Evolutionary conservation across 2,888 invertebrate species (phyloP), one percentile per base, ranked within the genome.

Genomic region (Heliconius aoede): DNA sequence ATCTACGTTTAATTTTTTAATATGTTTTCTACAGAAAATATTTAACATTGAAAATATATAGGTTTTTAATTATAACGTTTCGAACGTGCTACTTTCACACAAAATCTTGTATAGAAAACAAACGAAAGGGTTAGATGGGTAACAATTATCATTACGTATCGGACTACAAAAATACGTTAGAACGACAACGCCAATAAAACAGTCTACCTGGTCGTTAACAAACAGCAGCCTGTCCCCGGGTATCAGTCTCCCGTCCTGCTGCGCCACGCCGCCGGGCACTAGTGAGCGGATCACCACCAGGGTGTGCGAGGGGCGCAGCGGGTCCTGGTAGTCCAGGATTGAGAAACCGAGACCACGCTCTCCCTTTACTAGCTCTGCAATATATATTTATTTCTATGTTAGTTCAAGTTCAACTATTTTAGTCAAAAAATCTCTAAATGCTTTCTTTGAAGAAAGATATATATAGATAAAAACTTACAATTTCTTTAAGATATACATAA

Each of bases 271-370:
- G 72, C 99, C 99, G 32, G 99, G 99, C 78, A 99, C 99, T 84
- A 99, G 95, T 83, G 99, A 99, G 83, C 99, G 96, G 88, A 99
- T 99, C 84, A 99, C 99, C 88, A 99, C 99, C 86, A 99, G 97
- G 79, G 99, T 99, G 92, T 99, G 99, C 85, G 97, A 96, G 65
- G 99, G 98, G 92, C 99, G 99, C 91, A 99, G 96, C 51, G 99
- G 99, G 95, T 99, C 99, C 95, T 98, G 95, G 78, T 95, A 95
- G 94, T 98, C 99, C 83, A 99, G 95, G 90, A 99, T 99, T 80
- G 99, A 99, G 95, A 99, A 99, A 79, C 99, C 99, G 78, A 99
- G 96, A 21, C 99, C 99, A 79, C 99, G 96, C 90, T 99, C 99
- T 80, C 99, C 99, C 94, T 99, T 99, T 78, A 97, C 96, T 83